Evolutionary conservation across 2,113 vertebrate species (phyloP).

Genomic region (Percopsis transmontana): DNA sequence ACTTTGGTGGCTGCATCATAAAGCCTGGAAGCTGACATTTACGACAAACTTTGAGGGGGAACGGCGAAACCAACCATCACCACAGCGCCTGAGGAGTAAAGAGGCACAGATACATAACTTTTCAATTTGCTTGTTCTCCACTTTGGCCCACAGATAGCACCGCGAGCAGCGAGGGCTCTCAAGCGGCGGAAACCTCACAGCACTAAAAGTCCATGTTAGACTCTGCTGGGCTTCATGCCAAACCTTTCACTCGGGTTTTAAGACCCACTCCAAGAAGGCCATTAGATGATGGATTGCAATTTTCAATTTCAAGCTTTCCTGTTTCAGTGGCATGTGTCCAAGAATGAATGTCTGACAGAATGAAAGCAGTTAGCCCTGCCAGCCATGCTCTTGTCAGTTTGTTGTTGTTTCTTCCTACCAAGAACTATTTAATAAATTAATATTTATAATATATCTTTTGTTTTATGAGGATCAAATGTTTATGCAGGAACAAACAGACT

Average conservation of each 20-base stretch:
- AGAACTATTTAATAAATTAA: no score
- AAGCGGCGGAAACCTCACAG: conserved; percentile 48
- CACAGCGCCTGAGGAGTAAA: conserved; percentile 16
- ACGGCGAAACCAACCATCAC: conserved; percentile 31
- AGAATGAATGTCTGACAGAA: conserved; percentile 35
- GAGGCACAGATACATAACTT: conserved; percentile 34
- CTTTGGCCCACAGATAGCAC: conserved; percentile 38
- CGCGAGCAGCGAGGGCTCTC: conserved; percentile 43
- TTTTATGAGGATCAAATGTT: neutral
- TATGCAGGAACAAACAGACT: neutral
- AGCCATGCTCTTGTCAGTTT: neutral
- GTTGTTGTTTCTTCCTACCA: neutral
- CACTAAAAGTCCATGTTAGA: conserved; percentile 49
- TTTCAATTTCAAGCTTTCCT: conserved; percentile 65
- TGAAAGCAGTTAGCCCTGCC: conserved; percentile 17
- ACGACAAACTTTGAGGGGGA: conserved; percentile 26
- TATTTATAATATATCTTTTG: neutral
- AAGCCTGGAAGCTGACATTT: conserved; percentile 12
- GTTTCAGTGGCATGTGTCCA: conserved; percentile 56
- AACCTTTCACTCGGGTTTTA: conserved; percentile 58
- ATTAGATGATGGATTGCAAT: conserved; percentile 58
- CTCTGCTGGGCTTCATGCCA: conserved; percentile 43
- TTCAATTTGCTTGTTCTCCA: conserved; percentile 54
- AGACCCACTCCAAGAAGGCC: conserved; percentile 39
- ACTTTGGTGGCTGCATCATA: neutral